phyloP scores from a whole-genome alignment of 2,888 invertebrate species.

The Ectemnius lituratus region DNA sequence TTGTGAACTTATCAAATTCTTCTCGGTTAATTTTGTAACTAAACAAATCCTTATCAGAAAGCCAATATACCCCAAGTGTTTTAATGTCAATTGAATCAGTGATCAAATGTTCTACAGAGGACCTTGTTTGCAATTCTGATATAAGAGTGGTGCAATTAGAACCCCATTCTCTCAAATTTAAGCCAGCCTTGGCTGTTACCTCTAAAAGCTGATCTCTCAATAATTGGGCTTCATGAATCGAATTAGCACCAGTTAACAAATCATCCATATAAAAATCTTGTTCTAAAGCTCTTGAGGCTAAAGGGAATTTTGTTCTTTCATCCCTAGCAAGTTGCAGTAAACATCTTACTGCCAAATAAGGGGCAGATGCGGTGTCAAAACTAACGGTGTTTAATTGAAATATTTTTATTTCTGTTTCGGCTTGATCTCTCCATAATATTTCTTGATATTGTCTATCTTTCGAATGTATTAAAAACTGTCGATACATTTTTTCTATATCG shows the following conservation, averaged over 20 bases:
- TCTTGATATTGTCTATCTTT: not conserved
- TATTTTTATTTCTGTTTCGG: not conserved
- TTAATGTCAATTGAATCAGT: not conserved
- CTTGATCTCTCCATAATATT: not conserved
- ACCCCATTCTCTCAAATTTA: not conserved
- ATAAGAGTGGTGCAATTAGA: not conserved
- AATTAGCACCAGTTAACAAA: not conserved
- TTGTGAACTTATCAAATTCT: not conserved
- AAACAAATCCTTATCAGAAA: not conserved
- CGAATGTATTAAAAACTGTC: not conserved
- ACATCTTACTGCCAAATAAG: not conserved
- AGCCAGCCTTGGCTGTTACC: not conserved
- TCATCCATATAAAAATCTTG: not conserved
- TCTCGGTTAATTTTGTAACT: not conserved
- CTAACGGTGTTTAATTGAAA: not conserved
- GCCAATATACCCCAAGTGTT: not conserved
- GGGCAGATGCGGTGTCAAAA: not conserved
- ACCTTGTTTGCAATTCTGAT: not conserved
- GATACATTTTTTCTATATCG: slow-evolving; percentile 8
- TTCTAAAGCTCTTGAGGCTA: not conserved
- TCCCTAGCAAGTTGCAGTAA: not conserved
- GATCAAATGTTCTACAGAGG: not conserved
- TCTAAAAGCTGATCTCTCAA: not conserved
- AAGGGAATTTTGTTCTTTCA: not conserved
- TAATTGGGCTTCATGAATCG: not conserved